Evolutionary conservation across 2,888 invertebrate species (phyloP).

Genomic region (Cheilosia scutellata): DNA sequence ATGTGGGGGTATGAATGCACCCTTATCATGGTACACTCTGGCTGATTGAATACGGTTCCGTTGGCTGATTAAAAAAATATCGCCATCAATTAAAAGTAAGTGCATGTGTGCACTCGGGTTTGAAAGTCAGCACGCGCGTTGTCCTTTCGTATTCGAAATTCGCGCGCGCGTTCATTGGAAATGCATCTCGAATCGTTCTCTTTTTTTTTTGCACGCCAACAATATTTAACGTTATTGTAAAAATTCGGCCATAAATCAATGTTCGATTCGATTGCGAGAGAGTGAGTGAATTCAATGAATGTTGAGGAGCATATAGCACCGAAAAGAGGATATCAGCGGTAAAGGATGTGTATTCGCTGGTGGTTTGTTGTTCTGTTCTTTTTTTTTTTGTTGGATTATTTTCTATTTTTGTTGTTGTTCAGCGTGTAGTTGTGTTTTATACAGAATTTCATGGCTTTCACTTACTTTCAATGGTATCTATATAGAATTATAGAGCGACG

Average conservation of each 20-base stretch:
- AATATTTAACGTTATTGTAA: conserved; percentile 75
- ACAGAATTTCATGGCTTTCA: conserved; percentile 62
- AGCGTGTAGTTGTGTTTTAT: conserved; percentile 27
- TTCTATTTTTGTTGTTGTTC: conserved; percentile 13
- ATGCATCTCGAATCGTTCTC: conserved; percentile 67
- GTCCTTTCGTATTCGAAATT: conserved; percentile 61
- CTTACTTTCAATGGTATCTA: conserved; percentile 45
- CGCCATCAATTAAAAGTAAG: conserved; percentile 74
- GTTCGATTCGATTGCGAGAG: conserved; percentile 67
- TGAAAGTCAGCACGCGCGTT: conserved; percentile 61
- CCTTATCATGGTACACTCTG: conserved; percentile 68
- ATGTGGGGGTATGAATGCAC: conserved; percentile 60
- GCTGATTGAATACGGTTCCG: conserved; percentile 75
- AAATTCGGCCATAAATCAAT: conserved; percentile 72
- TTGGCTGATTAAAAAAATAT: conserved; percentile 75
- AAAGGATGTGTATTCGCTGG: conserved; percentile 59
- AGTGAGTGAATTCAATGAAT: conserved; percentile 45
- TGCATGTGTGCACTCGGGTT: conserved; percentile 56
- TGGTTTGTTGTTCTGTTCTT: conserved; percentile 54
- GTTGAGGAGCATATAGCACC: conserved; percentile 42
- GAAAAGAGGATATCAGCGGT: conserved; percentile 61
- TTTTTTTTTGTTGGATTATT: conserved; percentile 38
- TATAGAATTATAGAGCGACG: neutral
- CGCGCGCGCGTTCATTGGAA: conserved; percentile 61
- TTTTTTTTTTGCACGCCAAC: conserved; percentile 50